Evolutionary conservation across 2,113 vertebrate genomes (phyloP), one percentile per base, ranked within the genome.

Genomic region (Myiagra hebetior): DNA sequence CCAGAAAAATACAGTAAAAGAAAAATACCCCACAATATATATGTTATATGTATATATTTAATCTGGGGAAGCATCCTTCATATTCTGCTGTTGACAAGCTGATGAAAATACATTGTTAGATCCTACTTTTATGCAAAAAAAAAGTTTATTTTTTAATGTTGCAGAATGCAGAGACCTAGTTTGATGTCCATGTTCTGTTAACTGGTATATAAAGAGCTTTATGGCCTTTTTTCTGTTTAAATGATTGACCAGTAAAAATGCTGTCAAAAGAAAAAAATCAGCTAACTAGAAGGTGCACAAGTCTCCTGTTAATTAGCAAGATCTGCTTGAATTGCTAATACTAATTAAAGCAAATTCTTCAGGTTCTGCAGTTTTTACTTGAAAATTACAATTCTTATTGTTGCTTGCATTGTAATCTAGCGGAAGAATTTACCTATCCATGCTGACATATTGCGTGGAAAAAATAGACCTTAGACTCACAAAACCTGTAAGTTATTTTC

Each of bases 31-130:
- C 11, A 26, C 13, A 1, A 11, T 35, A 27, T 46, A 24, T 33
- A 2, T 60, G 9, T 65, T 44, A 9, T 50, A 24, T 28, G 1
- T 53, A 21, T 50, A 1, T 62, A 11, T 52, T 89, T 91, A 46
- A 83, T 95, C 57, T 85, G 56, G 22, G 91, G 59, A 94, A 95
- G 52, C 27, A 91, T 92, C 35, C 19, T 93, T 96, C 65, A 60
- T 69, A 39, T 92, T 89, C 97, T 96, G 86, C 69, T 94, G 21
- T 76, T 96, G 83, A 87, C 62, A 92, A 26, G 67, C 84, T 94
- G 82, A 96, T 95, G 77, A 97, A 96, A 97, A 97, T 90, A 88
- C 35, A 24, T 91, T 73, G 63, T 90, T 91, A 95, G 84, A 91
- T 89, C n/a, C 20, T 92, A 94, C 76, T 89, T 97, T 95, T 75